Evolutionary conservation across 2,113 vertebrate genomes (phyloP).

Genomic region (Larimichthys polyactis): DNA sequence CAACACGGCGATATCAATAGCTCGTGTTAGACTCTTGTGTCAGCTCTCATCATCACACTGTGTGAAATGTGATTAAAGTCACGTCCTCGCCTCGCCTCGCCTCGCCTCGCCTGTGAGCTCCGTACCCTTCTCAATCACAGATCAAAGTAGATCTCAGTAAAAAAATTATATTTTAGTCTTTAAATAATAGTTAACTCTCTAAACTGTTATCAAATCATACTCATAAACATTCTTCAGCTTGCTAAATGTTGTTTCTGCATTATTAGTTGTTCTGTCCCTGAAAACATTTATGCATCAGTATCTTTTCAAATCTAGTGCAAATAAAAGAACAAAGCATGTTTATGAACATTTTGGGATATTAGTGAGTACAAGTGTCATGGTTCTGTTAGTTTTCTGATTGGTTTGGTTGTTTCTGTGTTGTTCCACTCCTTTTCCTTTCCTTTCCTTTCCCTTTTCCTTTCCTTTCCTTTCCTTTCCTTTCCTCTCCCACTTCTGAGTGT

Average conservation of each 20-base stretch:
- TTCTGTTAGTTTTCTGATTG: too few relatives aligned
- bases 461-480: too few relatives aligned
- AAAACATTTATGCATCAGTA: not conserved
- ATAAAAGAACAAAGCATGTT: not conserved
- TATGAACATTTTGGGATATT: not conserved
- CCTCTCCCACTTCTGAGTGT: too few relatives aligned
- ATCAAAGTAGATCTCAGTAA: not conserved
- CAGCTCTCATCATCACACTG: conserved; percentile 24
- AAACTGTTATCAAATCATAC: too few relatives aligned
- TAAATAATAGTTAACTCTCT: not conserved
- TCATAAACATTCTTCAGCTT: not conserved
- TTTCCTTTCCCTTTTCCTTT: too few relatives aligned
- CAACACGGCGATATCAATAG: conserved; percentile 63
- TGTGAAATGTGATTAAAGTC: conserved; percentile 50
- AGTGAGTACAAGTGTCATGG: not conserved
- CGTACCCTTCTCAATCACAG: not conserved
- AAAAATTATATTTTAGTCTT: not conserved
- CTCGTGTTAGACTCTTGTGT: conserved; percentile 44
- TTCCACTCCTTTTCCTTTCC: too few relatives aligned
- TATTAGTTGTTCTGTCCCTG: not conserved
- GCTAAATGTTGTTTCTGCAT: not conserved
- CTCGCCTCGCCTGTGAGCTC: not conserved
- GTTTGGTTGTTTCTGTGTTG: too few relatives aligned
- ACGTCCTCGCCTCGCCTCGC: not conserved
- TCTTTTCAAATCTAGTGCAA: not conserved